Evolutionary conservation across 2,113 vertebrate species (phyloP), one percentile per base, ranked within the genome.

Genomic region (Trichechus manatus): DNA sequence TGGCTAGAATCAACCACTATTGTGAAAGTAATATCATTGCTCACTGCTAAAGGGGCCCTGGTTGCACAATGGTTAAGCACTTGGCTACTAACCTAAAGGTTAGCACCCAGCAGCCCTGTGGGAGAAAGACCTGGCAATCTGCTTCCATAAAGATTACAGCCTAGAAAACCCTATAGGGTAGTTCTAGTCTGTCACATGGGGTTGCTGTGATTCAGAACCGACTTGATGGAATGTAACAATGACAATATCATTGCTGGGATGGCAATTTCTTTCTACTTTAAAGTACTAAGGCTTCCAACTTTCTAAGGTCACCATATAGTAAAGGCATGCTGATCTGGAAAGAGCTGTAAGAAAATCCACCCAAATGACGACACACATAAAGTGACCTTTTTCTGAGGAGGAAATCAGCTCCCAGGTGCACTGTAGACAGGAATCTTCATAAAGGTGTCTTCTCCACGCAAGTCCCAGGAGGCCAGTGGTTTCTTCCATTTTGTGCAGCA

Each of bases 371-470:
- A 31, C 19, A 6, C 0, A 0, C 11, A 6, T 11, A 6, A 4
- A 47, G 66, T 0, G 36, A 39, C 15, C 23, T 20, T 64, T 17
- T 9, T 23, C 88, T 14, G 27, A 19, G 31, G 33, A 72, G 70
- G 70, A 36, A 19, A 9, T 20, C 33, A 36, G 70, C 17, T 72
- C 70, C 20, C 2, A 19, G 70, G 70, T 36, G 17, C 70, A 6
- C 66, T 68, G 33, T 5, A 72, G 2, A 5, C 64, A 6, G 0
- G 1, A 1, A 0, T 1, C 1, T 10, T 13, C 61, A 2, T 17
- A 4, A 25, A 13, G 33, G 14, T 2, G 4, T n/a, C 44, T 5
- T 0, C 23, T 7, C 39, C 9, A 0, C 2, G 36, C 75, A n/a
- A 0, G 4, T 44, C 74, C 59, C 25, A 1, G 64, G 56, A 61